Percentiles rank a stretch among this genome's conserved stretches.
phyloP scores from a whole-genome alignment of 1,140 invertebrate species.

The Zeugodacus cucurbitae region DNA sequence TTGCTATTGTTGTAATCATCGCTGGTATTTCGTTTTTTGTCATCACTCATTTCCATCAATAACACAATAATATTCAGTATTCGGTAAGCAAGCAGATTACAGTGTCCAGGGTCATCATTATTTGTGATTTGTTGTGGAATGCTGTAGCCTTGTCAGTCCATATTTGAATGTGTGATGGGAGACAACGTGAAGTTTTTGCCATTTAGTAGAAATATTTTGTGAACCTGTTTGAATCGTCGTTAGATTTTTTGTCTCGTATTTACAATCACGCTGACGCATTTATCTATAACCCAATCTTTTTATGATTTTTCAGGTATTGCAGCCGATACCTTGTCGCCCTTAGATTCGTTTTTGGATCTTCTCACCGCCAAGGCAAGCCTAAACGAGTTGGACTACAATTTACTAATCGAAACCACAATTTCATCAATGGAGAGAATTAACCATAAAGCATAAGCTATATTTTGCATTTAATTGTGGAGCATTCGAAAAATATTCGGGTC shows the following conservation, averaged over 20 bases:
- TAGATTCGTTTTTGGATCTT: conserved; percentile 86
- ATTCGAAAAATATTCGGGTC: neutral
- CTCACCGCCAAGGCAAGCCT: conserved; percentile 87
- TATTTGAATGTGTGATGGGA: too few species aligned
- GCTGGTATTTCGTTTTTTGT: conserved; percentile 3
- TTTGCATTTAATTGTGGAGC: neutral
- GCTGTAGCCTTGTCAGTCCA: too few species aligned
- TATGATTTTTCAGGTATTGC: conserved; percentile 73
- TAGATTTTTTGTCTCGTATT: neutral
- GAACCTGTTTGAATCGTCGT: too few species aligned
- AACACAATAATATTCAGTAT: neutral
- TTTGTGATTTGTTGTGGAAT: neutral
- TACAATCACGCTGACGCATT: too few species aligned
- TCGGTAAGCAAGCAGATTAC: neutral
- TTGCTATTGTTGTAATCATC: neutral
- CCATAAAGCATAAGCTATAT: neutral
- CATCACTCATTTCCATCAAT: neutral
- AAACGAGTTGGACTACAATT: conserved; percentile 82
- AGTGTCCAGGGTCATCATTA: neutral
- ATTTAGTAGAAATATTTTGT: too few species aligned
- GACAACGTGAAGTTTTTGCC: too few species aligned
- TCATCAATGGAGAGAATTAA: conserved; percentile 55
- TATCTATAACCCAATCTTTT: neutral
- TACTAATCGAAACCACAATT: conserved; percentile 83
- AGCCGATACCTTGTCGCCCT: conserved; percentile 78